Base-by-base conservation (phyloP, 1,140 invertebrate genomes). In the Drosophila punjabiensis region DNA sequence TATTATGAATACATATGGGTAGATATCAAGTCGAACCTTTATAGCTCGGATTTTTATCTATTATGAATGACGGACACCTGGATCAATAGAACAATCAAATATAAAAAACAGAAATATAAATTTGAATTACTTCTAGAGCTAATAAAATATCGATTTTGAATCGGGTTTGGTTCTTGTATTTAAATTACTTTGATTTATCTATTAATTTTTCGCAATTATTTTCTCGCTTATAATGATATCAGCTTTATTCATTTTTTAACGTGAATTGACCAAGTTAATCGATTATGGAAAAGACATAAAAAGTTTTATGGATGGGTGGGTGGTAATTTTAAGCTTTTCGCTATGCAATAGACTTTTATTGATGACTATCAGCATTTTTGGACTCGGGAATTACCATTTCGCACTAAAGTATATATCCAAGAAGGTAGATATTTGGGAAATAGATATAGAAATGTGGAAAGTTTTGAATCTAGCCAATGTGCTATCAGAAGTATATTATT, bases 261-360 rank as follows among this genome's bases (percentile, higher is more conserved):
- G 18, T 10, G 7, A 37, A 24, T 37, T 11, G 33, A 24, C 18
- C 20, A 56, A 56, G 33, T 56, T 56, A 37, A 37, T 39, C 20
- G 20, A 56, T 39, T 37, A 37, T 24, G 53, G 33, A 56, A 39
- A 55, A 39, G 14, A 5, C 14, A 24, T 56, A 37, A 37, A 56
- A 24, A 39, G 32, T 56, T 24, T 24, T 24, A 56, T 37, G 33
- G 53, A 56, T 56, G 20, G 24, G 24, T 24, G 24, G 20, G 18
- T 56, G 35, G 14, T 37, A 39, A 16, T 16, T 37, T 37, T 37
- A 56, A 53, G 30, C 30, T 53, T 53, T 53, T 53, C 5, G 52
- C 52, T 56, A 37, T 16, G 13, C 33, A 8, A 37, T 56, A 24
- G 13, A 33, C 53, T 5, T 55, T 56, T 56, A 56, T 37, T 56